Percentiles rank a stretch among this genome's conserved stretches.
Conservation (phyloP, 2,113 vertebrate species). For the Galemys pyrenaicus region DNA sequence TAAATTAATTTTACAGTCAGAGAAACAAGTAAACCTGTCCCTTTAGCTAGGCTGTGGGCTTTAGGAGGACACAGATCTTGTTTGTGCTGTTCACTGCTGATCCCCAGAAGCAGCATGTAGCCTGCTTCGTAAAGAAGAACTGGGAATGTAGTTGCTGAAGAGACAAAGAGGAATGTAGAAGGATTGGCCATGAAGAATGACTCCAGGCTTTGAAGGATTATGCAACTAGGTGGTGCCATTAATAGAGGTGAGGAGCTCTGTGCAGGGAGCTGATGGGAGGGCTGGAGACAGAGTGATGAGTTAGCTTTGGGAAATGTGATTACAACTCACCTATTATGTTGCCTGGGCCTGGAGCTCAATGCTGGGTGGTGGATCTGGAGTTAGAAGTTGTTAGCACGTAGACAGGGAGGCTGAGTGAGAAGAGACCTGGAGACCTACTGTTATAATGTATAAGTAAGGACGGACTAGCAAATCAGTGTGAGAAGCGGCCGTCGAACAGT, state of each 20-base stretch:
- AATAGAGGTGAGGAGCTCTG: not conserved
- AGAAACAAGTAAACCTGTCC: not conserved
- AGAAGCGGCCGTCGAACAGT: not conserved
- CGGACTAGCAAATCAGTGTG: not conserved
- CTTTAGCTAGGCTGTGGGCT: not conserved
- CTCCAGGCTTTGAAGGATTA: not conserved
- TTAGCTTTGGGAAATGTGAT: not conserved
- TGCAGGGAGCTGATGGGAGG: too few species aligned
- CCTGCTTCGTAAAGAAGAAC: not conserved
- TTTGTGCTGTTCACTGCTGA: not conserved
- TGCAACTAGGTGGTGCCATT: not conserved
- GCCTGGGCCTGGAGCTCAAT: not conserved
- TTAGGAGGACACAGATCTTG: not conserved
- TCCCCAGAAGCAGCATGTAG: not conserved
- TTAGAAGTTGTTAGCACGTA: not conserved
- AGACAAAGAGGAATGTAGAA: not conserved
- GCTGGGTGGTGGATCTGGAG: not conserved
- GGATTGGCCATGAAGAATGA: not conserved
- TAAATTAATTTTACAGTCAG: not conserved
- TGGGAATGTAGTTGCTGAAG: not conserved
- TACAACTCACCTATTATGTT: not conserved
- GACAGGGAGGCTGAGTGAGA: not conserved
- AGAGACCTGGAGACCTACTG: not conserved
- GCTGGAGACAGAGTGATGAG: not conserved
- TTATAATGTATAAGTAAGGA: not conserved